These are phyloP conservation scores for Pomacea maculata DNA, from an alignment of 1,140 invertebrate genomes.

Conservation along the genomic window DNA sequence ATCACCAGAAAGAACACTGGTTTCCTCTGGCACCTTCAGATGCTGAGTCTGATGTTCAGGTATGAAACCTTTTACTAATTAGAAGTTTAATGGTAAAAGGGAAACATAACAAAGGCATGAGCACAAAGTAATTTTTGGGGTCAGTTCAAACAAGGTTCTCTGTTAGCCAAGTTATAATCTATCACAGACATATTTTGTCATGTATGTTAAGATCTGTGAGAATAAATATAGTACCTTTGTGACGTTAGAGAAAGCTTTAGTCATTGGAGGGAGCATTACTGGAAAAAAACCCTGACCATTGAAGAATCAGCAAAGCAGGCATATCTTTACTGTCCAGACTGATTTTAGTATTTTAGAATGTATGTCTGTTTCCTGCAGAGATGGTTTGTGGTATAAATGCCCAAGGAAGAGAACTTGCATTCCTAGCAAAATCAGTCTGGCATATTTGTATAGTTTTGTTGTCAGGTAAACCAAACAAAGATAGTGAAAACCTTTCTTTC, in stretches of 20 bases:
- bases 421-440: too few relatives aligned
- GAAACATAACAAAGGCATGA: neutral
- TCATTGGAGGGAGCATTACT: neutral
- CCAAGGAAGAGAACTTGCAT: too few relatives aligned
- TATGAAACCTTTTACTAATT: slow-evolving; percentile 35
- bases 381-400: too few relatives aligned
- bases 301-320: too few relatives aligned
- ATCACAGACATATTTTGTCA: neutral
- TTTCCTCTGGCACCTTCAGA: slow-evolving; percentile 82
- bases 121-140: too few relatives aligned
- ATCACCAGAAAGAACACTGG: slow-evolving; percentile 92
- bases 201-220: neutral
- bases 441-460: too few relatives aligned
- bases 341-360: too few relatives aligned
- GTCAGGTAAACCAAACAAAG: neutral
- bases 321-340: too few relatives aligned
- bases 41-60: slow-evolving; percentile 88
- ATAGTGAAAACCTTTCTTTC: neutral
- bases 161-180: neutral
- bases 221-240: neutral
- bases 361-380: too few relatives aligned
- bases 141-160: neutral
- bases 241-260: neutral
- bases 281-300: too few relatives aligned
- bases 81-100: too few relatives aligned